Evolutionary conservation across 2,888 invertebrate species (phyloP).

Genomic region (Ceramica pisi): DNA sequence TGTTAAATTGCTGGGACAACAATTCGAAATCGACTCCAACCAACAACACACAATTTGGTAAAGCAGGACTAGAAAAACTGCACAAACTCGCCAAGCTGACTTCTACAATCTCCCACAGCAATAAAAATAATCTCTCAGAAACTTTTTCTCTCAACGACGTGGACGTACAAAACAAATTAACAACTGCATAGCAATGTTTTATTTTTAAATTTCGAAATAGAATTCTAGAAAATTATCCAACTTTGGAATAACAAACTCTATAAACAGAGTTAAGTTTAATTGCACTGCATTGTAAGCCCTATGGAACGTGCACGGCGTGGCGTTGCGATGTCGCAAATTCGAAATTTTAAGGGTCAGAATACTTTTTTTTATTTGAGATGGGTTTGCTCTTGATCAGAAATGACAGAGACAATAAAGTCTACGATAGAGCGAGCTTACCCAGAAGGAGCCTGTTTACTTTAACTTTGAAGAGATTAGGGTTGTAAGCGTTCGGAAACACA

Average conservation of each 20-base stretch:
- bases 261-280: neutral
- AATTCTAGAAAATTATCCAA: neutral
- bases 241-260: neutral
- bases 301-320: too few relatives aligned
- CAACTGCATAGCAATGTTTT: constrained; percentile 25
- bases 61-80: neutral
- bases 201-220: neutral
- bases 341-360: too few relatives aligned
- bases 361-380: too few relatives aligned
- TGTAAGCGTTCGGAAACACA: too few relatives aligned
- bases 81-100: neutral
- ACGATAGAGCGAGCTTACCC: too few relatives aligned
- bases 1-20: too few relatives aligned
- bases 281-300: neutral
- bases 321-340: too few relatives aligned
- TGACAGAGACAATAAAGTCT: too few relatives aligned
- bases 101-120: neutral
- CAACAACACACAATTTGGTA: neutral
- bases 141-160: neutral
- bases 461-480: too few relatives aligned
- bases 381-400: too few relatives aligned
- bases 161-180: constrained; percentile 18
- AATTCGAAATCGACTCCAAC: neutral
- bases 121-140: constrained; percentile 2
- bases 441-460: too few relatives aligned